Evolutionary conservation across 2,888 invertebrate species (phyloP), one percentile per base, ranked within the genome.

Genomic region (Disparrhopalites patrizii): DNA sequence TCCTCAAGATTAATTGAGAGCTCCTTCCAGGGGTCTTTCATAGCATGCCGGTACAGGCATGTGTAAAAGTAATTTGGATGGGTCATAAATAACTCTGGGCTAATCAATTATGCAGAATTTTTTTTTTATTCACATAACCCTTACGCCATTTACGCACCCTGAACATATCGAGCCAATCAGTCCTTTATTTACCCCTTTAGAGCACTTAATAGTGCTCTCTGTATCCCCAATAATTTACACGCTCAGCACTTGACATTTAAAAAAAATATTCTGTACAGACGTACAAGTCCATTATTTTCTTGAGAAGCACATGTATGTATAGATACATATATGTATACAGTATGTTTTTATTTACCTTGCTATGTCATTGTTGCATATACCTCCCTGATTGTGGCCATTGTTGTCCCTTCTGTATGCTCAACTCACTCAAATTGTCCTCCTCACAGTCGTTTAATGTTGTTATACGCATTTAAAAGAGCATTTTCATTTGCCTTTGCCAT

Each of bases 181-280:
- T n/a, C n/a, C n/a, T n/a, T n/a, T n/a, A n/a, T n/a, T n/a, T n/a
- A n/a, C n/a, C n/a, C n/a, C n/a, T n/a, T n/a, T n/a, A n/a, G n/a
- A n/a, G n/a, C n/a, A n/a, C n/a, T n/a, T n/a, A n/a, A n/a, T n/a
- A n/a, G n/a, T n/a, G n/a, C n/a, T n/a, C n/a, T n/a, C n/a, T n/a
- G 36, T 36, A 7, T 43, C 43, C n/a, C 43, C 7, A 43, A 5
- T n/a, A 43, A n/a, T 43, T 43, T n/a, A 10, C 8, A 18, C n/a
- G 43, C 15, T 7, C n/a, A 43, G 43, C 43, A 10, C 43, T 43
- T 43, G 43, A 43, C 43, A 43, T 43, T 43, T 43, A 43, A 43
- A 43, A n/a, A n/a, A n/a, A n/a, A n/a, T n/a, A n/a, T n/a, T n/a
- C n/a, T n/a, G n/a, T n/a, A n/a, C n/a, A n/a, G n/a, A n/a, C n/a